Conservation (phyloP, 2,888 invertebrate species). For the Noctua pronuba region DNA sequence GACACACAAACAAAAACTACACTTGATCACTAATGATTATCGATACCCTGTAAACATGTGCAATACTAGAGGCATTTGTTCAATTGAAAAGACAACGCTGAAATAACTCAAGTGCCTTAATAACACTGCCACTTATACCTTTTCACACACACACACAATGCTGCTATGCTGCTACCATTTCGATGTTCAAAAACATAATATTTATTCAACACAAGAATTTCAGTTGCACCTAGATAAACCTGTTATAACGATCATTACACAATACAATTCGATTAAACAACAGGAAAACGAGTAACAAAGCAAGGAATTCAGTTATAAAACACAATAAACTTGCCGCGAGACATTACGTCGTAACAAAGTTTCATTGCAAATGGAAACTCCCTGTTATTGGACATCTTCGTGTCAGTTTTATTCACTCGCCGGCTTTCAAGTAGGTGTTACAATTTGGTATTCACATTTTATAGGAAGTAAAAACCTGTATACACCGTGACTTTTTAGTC, state of each 20-base stretch:
- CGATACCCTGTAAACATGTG: background rate
- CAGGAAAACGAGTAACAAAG: constrained; percentile 1
- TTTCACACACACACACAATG: too few relatives aligned
- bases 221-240: background rate
- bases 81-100: too few relatives aligned
- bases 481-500: too few relatives aligned
- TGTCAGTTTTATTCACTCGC: constrained; percentile 21
- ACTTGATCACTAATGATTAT: background rate
- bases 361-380: constrained; percentile 53
- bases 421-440: background rate
- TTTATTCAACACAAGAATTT: background rate
- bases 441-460: background rate
- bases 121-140: too few relatives aligned
- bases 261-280: background rate
- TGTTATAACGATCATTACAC: background rate
- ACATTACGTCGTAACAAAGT: constrained; percentile 27
- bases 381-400: background rate
- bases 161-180: background rate
- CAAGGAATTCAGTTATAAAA: constrained; percentile 22
- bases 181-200: background rate
- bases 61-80: background rate
- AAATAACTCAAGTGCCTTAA: too few relatives aligned
- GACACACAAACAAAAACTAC: background rate
- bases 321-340: constrained; percentile 15
- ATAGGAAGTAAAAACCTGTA: background rate